Evolutionary conservation across 2,888 invertebrate genomes (phyloP).

Genomic region (Phoronis australis): DNA sequence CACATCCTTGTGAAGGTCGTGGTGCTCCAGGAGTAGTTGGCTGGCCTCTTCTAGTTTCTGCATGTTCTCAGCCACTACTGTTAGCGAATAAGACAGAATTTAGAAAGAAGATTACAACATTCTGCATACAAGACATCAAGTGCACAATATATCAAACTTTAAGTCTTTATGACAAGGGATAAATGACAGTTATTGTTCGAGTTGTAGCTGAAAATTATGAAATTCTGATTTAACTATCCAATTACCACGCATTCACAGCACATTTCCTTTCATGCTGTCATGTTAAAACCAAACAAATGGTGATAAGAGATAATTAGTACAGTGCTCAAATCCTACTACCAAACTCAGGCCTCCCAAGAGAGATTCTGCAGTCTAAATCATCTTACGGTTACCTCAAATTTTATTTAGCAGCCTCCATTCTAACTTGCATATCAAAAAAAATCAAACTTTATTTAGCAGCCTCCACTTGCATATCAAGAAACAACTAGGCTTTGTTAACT

Average conservation of each 20-base stretch:
- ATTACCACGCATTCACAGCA: not conserved
- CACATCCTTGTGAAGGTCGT: constrained; percentile 77
- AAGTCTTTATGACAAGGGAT: no score
- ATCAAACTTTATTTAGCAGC: not conserved
- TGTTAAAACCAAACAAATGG: not conserved
- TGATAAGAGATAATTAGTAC: not conserved
- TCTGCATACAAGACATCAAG: no score
- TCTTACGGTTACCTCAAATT: not conserved
- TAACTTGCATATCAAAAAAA: no score
- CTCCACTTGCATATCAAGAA: not conserved
- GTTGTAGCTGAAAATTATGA: no score
- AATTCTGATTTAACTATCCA: no score
- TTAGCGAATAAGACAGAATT: not conserved
- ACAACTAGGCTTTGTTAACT: no score
- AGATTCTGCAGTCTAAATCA: no score
- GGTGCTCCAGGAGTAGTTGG: constrained; percentile 68
- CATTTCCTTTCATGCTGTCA: not conserved
- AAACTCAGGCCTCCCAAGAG: no score
- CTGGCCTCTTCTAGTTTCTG: constrained; percentile 77
- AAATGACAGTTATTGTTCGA: no score
- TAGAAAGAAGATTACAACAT: not conserved
- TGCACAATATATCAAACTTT: no score
- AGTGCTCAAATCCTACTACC: no score
- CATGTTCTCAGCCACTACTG: constrained; percentile 66
- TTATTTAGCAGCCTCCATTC: not conserved